A percentile compares a stretch with the other conserved stretches of the same genome.
These are phyloP conservation scores for Sinocyclocheilus grahami DNA, from an alignment of 2,113 vertebrate species.

Conservation along the genomic window DNA sequence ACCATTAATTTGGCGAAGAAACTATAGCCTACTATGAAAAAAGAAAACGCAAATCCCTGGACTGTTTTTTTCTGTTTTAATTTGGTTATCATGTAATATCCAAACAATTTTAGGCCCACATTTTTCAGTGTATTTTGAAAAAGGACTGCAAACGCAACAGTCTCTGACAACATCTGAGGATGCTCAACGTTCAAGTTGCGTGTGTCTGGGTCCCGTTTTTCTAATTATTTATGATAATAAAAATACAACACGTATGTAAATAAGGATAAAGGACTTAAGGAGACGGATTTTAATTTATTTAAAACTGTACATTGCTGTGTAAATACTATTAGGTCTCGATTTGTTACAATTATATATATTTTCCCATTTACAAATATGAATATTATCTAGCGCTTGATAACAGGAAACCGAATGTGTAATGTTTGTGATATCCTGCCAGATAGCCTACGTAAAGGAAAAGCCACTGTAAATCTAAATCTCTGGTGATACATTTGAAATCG, in stretches of 20 bases:
- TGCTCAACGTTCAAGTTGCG: slow-evolving; percentile 24
- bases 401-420: slow-evolving; percentile 68
- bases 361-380: slow-evolving; percentile 83
- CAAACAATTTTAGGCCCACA: background rate
- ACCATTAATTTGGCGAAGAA: background rate
- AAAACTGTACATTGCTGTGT: slow-evolving; percentile 86
- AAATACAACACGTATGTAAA: slow-evolving; percentile 81
- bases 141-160: slow-evolving; percentile 26
- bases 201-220: slow-evolving; percentile 40
- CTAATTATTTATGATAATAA: slow-evolving; percentile 86
- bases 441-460: slow-evolving; percentile 59
- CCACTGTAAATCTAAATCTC: slow-evolving; percentile 57
- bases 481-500: slow-evolving; percentile 26
- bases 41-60: background rate
- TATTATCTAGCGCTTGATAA: slow-evolving; percentile 78
- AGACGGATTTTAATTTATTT: slow-evolving; percentile 91
- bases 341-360: slow-evolving; percentile 82
- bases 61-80: background rate
- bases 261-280: slow-evolving; percentile 81
- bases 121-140: background rate
- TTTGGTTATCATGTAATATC: background rate
- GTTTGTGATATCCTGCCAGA: slow-evolving; percentile 70
- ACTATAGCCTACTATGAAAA: background rate
- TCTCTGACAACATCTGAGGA: slow-evolving; percentile 25
- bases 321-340: slow-evolving; percentile 88